Base-by-base conservation (phyloP, 2,888 invertebrate species). In the Orgyia antiqua region DNA sequence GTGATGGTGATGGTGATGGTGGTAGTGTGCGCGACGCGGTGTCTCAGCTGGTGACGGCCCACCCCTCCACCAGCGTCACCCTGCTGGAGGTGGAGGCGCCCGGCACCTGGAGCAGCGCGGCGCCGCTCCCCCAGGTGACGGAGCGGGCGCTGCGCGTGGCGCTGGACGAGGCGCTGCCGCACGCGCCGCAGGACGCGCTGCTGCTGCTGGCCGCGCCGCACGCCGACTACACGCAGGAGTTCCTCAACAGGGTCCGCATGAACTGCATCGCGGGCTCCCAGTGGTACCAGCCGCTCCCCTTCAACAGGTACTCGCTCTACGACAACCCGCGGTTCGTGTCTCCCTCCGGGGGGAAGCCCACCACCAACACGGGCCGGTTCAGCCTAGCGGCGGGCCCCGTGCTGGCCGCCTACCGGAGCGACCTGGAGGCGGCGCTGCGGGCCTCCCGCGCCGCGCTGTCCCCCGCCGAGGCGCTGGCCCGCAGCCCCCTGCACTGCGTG, bases 171-270 rank as follows among this genome's bases (percentile, higher is more conserved):
- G 47, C 40, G 15, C 18, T 31, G 24, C 29, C 25, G 12, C 42
- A 38, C 29, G 20, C 44, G 23, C 3, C 49, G 32, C 42, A 39
- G 0, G 94, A 96, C 42, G 90, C 92, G 53, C 78, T 96, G 5
- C 74, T 95, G 36, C 78, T 96, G 42, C 72, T 94, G 45, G 87
- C 89, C 21, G 89, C 90, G 43, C 89, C 91, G 24, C 88, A 90
- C 47, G 89, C 92, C 60, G 91, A 92, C 53, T 88, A 94, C 48
- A 91, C 90, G 53, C 80, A 91, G 26, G 97, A 97, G 66, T 97
- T 96, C 80, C 88, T 98, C 25, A 98, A 99, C 66, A 88, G 98
- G 60, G 94, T 97, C 7, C 91, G 98, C 37, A 97, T 99, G 95
- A 98, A 98, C 78, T 97, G 97, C 2, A 95, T 99, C 43, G 82